Conservation (phyloP, 2,113 vertebrate species). For the Apeltes quadracus region DNA sequence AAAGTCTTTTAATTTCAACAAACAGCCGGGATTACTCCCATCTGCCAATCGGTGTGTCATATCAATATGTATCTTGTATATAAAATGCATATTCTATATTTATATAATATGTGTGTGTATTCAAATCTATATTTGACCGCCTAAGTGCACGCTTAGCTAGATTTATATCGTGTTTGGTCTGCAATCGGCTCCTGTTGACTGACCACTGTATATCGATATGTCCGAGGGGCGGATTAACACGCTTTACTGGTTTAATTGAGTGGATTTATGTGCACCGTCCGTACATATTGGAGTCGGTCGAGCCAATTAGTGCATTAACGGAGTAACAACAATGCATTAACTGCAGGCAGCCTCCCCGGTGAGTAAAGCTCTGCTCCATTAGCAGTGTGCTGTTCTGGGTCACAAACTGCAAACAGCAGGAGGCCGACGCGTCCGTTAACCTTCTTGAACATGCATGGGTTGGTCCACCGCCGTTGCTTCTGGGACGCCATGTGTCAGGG, state of each 20-base stretch:
- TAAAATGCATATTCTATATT: too few relatives aligned
- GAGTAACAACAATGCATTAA: constrained; percentile 26
- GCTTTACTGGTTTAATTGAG: constrained; percentile 27
- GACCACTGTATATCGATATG: neutral
- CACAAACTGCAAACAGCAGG: neutral
- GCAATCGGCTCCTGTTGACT: constrained; percentile 1
- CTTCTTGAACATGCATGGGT: constrained; percentile 40
- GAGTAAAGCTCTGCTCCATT: constrained; percentile 45
- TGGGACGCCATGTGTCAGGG: constrained; percentile 72
- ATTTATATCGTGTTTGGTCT: neutral
- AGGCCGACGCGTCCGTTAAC: constrained; percentile 38
- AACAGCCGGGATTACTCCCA: neutral
- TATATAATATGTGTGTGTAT: neutral
- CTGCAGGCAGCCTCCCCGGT: constrained; percentile 18
- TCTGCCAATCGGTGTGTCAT: neutral
- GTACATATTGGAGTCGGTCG: constrained; percentile 10
- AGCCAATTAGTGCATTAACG: constrained; percentile 48
- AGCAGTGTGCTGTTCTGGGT: neutral
- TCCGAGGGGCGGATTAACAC: constrained; percentile 15
- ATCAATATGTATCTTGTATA: too few relatives aligned
- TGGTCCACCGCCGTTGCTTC: constrained; percentile 41
- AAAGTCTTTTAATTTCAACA: neutral
- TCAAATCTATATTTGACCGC: neutral
- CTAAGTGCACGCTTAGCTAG: neutral
- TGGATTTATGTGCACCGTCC: constrained; percentile 3